Conservation (phyloP, 2,797 vertebrate species). For the Protonibea diacanthus region DNA sequence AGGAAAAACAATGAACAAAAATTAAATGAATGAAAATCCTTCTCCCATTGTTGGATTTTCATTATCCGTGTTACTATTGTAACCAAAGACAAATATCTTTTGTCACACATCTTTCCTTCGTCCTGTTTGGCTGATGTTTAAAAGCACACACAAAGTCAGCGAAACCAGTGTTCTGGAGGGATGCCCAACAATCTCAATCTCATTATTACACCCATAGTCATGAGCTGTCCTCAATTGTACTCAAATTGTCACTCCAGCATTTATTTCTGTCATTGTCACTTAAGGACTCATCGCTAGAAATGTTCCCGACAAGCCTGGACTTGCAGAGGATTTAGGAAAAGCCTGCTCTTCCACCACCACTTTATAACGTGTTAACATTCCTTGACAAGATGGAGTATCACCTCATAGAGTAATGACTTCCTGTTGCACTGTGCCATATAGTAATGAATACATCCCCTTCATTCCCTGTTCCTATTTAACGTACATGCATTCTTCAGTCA, state of each 20-base stretch:
- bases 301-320: slow-evolving; percentile 71
- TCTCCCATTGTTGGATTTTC: neutral
- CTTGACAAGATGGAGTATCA: slow-evolving; percentile 63
- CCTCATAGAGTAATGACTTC: slow-evolving; percentile 64
- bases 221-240: slow-evolving; percentile 18
- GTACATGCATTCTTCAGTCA: slow-evolving; percentile 79
- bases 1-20: neutral
- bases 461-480: slow-evolving; percentile 71
- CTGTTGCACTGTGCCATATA: slow-evolving; percentile 47
- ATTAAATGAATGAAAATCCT: neutral
- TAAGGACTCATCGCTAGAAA: slow-evolving; percentile 54
- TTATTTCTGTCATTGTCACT: slow-evolving; percentile 70
- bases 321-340: slow-evolving; percentile 79
- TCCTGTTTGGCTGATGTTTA: slow-evolving; percentile 32
- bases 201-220: slow-evolving; percentile 15
- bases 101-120: neutral
- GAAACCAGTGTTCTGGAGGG: slow-evolving; percentile 57
- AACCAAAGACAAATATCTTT: slow-evolving; percentile 10
- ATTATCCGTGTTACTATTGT: slow-evolving; percentile 7
- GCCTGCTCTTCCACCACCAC: slow-evolving; percentile 74
- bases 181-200: slow-evolving; percentile 46
- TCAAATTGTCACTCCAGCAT: slow-evolving; percentile 41
- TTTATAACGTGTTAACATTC: slow-evolving; percentile 78
- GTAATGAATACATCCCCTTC: slow-evolving; percentile 55
- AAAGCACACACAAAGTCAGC: slow-evolving; percentile 16